Conservation (phyloP, 2,888 invertebrate species). For the Drosophila rellima region DNA sequence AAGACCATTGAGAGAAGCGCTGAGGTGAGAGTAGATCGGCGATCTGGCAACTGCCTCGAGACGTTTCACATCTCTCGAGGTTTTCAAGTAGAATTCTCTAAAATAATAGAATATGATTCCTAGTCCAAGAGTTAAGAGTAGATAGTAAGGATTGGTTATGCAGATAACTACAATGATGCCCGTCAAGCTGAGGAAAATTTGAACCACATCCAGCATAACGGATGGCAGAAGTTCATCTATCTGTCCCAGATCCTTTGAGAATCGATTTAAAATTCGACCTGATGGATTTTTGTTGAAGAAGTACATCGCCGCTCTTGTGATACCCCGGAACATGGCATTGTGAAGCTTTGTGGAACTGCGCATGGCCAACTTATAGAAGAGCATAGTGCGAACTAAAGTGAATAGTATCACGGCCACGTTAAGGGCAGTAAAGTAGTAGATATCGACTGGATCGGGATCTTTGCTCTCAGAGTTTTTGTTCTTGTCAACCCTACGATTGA, state of each 20-base stretch:
- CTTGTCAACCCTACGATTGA: constrained; percentile 65
- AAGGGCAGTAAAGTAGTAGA: constrained; percentile 86
- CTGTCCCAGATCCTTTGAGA: constrained; percentile 94
- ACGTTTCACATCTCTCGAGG: constrained; percentile 93
- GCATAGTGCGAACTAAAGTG: constrained; percentile 83
- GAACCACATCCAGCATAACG: constrained; percentile 85
- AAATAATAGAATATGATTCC: constrained; percentile 91
- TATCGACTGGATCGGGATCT: constrained; percentile 66
- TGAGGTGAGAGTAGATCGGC: constrained; percentile 97
- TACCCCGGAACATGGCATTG: constrained; percentile 92
- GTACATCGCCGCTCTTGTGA: constrained; percentile 92
- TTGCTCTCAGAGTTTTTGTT: constrained; percentile 44
- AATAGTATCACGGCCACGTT: constrained; percentile 84
- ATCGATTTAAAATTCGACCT: constrained; percentile 93
- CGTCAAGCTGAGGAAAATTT: constrained; percentile 91
- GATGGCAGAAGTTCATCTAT: constrained; percentile 85
- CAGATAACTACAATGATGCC: constrained; percentile 93
- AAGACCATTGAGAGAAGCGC: constrained; percentile 94
- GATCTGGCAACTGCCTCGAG: constrained; percentile 94
- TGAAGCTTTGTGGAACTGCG: constrained; percentile 92
- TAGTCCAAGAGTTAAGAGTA: constrained; percentile 90
- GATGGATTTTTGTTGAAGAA: constrained; percentile 96
- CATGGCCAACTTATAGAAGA: constrained; percentile 88
- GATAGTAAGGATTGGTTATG: constrained; percentile 90
- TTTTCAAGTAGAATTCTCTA: constrained; percentile 91